Conservation (phyloP, 1,140 invertebrate species). For the Cherax quadricarinatus region DNA sequence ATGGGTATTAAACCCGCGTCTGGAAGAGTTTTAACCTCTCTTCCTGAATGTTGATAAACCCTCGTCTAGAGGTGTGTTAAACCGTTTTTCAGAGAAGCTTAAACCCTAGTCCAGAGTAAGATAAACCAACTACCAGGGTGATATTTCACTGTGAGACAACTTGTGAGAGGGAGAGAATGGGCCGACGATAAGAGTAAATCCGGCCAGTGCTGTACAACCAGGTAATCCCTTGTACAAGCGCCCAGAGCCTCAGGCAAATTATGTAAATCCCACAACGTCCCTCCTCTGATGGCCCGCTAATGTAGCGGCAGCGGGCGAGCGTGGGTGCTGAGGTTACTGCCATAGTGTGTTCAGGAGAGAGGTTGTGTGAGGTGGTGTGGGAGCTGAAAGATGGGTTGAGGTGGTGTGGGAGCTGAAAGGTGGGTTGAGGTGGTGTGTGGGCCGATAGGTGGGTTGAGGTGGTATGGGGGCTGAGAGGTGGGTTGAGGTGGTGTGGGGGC, state of each 20-base stretch:
- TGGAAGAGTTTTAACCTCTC: no score
- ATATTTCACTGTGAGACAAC: neutral
- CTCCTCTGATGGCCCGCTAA: slow-evolving; percentile 35
- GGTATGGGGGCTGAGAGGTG: no score
- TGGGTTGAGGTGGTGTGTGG: no score
- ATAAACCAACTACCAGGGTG: neutral
- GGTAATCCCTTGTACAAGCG: slow-evolving; percentile 54
- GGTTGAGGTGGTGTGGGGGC: no score
- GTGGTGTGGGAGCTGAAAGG: no score
- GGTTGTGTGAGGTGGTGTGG: neutral
- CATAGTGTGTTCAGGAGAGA: neutral
- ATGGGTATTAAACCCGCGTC: no score
- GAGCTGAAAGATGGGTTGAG: no score
- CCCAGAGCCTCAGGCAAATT: slow-evolving; percentile 46
- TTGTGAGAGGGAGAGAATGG: neutral
- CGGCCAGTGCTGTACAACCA: slow-evolving; percentile 32
- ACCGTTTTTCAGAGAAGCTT: no score
- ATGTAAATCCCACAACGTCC: slow-evolving; percentile 40
- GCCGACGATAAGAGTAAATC: slow-evolving; percentile 35
- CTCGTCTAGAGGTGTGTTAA: no score
- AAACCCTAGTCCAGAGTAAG: neutral
- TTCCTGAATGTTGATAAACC: no score
- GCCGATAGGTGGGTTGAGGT: no score
- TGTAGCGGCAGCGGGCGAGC: neutral
- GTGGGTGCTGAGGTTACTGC: neutral